Percentiles rank a stretch among this genome's conserved stretches.
phyloP scores from a whole-genome alignment of 1,140 invertebrate species.

The Eupristina koningsbergeri region DNA sequence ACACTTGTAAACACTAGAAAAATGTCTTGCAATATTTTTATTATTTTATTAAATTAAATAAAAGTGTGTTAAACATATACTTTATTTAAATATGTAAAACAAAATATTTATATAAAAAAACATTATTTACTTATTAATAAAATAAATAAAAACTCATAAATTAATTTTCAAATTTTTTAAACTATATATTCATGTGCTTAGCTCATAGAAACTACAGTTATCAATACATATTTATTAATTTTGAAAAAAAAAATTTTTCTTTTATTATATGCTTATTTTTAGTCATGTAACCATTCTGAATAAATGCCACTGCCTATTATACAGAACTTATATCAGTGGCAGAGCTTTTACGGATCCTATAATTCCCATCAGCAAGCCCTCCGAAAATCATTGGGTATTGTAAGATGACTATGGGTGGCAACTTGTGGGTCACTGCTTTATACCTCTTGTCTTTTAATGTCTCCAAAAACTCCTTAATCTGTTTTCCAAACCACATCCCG shows the following conservation, averaged over 20 bases:
- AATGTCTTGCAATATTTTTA: no score
- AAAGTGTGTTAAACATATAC: no score
- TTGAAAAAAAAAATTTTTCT: background rate
- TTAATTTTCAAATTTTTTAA: no score
- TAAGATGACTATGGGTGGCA: background rate
- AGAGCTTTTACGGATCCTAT: background rate
- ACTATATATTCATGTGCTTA: no score
- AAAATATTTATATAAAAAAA: no score
- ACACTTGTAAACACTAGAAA: background rate
- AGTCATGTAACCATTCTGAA: background rate
- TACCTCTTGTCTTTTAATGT: conserved; percentile 18
- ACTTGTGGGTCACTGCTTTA: background rate
- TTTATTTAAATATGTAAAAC: no score
- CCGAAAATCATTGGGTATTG: conserved; percentile 10
- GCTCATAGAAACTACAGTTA: no score
- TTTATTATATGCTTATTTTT: background rate
- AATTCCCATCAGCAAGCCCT: conserved; percentile 11
- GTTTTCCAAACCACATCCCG: conserved; percentile 9
- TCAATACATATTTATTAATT: no score
- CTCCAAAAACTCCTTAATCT: conserved; percentile 27
- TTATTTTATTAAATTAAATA: no score
- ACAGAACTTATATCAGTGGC: background rate
- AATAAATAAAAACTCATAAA: no score
- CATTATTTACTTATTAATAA: no score
- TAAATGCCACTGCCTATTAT: background rate